phyloP scores from a whole-genome alignment of 2,888 invertebrate species.

The Sminthurinus aureus region DNA sequence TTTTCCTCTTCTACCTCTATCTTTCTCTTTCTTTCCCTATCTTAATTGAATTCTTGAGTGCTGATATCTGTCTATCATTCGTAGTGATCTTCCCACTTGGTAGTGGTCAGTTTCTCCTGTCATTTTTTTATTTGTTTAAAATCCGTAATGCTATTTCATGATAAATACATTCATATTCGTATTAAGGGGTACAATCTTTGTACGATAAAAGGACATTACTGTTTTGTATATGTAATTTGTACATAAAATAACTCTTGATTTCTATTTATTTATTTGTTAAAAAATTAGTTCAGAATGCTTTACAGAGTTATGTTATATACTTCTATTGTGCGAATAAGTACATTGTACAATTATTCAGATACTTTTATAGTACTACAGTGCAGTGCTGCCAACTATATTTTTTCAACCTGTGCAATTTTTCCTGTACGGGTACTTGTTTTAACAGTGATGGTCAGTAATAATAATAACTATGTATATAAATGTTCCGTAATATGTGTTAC shows the following conservation, averaged over 20 bases:
- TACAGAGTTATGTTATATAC: neutral
- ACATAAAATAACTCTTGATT: neutral
- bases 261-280: neutral
- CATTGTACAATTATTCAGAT: too few species aligned
- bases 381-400: too few species aligned
- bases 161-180: neutral
- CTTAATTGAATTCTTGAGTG: constrained; percentile 22
- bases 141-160: too few species aligned
- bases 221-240: too few species aligned
- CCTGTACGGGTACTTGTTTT: too few species aligned
- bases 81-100: constrained; percentile 9
- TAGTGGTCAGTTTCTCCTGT: neutral
- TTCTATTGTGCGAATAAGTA: too few species aligned
- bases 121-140: neutral
- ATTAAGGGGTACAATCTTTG: neutral
- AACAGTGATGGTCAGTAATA: too few species aligned
- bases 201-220: neutral
- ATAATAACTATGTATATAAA: too few species aligned
- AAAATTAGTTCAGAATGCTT: too few species aligned
- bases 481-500: too few species aligned
- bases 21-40: neutral
- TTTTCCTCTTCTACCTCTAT: neutral
- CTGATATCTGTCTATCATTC: constrained; percentile 11
- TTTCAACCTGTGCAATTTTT: too few species aligned
- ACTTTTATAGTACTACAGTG: too few species aligned